phyloP scores from a whole-genome alignment of 2,888 invertebrate species.

The Bombyx huttoni region DNA sequence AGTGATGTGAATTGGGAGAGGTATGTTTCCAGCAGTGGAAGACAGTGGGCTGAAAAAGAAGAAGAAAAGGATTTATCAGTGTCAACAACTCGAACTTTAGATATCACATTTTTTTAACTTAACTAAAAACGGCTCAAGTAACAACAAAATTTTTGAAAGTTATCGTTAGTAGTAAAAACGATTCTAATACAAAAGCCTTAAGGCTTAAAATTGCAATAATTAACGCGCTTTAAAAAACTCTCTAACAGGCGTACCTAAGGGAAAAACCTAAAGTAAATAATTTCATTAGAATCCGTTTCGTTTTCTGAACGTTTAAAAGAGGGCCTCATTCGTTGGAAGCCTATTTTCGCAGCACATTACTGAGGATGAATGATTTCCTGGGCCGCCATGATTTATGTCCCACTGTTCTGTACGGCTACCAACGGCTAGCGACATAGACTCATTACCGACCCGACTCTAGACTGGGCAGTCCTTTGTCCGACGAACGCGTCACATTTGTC shows the following conservation, averaged over 20 bases:
- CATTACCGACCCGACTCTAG: slow-evolving; percentile 42
- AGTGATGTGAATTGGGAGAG: no score
- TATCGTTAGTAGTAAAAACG: no score
- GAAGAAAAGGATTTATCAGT: no score
- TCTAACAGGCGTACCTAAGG: not conserved
- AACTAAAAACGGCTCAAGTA: no score
- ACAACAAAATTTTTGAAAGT: no score
- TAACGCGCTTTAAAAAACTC: not conserved
- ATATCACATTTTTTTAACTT: no score
- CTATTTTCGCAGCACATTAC: slow-evolving; percentile 71
- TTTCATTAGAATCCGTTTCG: not conserved
- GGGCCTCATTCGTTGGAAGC: slow-evolving; percentile 52
- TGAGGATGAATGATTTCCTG: slow-evolving; percentile 70
- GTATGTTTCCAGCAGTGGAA: no score
- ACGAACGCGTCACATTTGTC: slow-evolving; percentile 53
- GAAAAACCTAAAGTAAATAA: not conserved
- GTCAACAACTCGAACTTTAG: no score
- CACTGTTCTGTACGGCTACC: slow-evolving; percentile 29
- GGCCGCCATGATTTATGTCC: slow-evolving; percentile 58
- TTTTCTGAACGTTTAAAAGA: slow-evolving; percentile 9
- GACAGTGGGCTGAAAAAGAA: no score
- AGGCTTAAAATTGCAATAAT: no score
- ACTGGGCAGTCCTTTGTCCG: slow-evolving; percentile 55
- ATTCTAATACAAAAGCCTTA: no score
- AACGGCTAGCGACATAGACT: slow-evolving; percentile 36